A percentile compares a stretch with the other conserved stretches of the same genome.
Conservation (phyloP, 2,113 vertebrate genomes). For the Cavia porcellus region DNA sequence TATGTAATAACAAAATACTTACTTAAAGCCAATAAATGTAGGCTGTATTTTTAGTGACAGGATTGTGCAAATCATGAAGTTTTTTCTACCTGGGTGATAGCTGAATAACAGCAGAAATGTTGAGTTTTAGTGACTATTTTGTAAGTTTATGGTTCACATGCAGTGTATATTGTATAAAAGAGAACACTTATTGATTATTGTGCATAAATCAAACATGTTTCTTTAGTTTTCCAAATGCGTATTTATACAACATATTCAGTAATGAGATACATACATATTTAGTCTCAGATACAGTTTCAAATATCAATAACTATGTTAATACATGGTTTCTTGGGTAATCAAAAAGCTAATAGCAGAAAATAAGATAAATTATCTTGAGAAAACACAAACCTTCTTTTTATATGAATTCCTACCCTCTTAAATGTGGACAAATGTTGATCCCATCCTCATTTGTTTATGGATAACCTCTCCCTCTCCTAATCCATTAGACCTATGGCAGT, state of each 20-base stretch:
- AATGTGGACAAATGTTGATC: not conserved
- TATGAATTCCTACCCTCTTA: not conserved
- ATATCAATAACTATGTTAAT: not conserved
- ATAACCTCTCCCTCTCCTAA: not conserved
- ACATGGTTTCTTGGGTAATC: not conserved
- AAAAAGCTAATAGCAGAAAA: not conserved
- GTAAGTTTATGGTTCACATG: not conserved
- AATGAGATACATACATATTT: not conserved
- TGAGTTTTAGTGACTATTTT: not conserved
- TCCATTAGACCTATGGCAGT: not conserved
- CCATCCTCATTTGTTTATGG: rapidly evolving
- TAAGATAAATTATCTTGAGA: not conserved
- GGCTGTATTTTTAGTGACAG: not conserved
- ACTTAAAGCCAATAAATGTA: not conserved
- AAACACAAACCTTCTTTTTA: not conserved
- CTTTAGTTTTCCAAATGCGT: not conserved
- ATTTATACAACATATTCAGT: not conserved
- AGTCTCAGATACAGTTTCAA: not conserved
- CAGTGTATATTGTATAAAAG: not conserved
- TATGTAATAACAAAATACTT: not conserved
- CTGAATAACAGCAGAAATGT: not conserved
- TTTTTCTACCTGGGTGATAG: not conserved
- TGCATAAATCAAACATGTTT: not conserved
- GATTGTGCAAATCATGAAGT: not conserved
- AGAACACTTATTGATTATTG: not conserved